A percentile compares a stretch with the other conserved stretches of the same genome.
phyloP scores from a whole-genome alignment of 2,888 invertebrate species.

The Dilophus febrilis region DNA sequence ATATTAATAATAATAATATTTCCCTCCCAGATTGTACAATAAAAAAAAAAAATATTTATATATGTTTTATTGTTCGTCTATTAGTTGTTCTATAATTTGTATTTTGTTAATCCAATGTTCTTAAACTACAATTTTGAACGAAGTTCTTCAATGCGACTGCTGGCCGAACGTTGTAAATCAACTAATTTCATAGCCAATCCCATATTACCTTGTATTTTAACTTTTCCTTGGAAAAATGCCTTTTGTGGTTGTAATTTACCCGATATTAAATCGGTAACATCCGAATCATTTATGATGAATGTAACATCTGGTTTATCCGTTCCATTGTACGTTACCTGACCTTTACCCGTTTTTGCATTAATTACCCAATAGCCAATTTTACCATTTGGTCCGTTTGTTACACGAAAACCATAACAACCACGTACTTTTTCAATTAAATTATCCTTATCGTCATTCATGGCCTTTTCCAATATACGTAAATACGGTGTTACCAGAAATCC shows the following conservation, averaged over 20 bases:
- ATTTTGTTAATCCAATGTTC: too few species aligned
- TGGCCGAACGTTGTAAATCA: constrained; percentile 59
- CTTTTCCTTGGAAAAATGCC: constrained; percentile 90
- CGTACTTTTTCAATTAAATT: constrained; percentile 70
- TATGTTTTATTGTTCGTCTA: too few species aligned
- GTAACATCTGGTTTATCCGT: constrained; percentile 76
- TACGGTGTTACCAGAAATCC: constrained; percentile 66
- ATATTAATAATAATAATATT: too few species aligned
- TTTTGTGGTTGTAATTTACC: constrained; percentile 91
- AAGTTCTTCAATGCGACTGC: constrained; percentile 52
- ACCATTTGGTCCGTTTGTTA: constrained; percentile 62
- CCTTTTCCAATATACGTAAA: constrained; percentile 63
- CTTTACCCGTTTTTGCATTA: constrained; percentile 78
- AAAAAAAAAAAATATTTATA: too few species aligned
- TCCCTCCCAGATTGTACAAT: too few species aligned
- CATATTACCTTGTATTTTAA: constrained; percentile 94
- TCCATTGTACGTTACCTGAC: constrained; percentile 66
- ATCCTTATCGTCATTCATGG: constrained; percentile 64
- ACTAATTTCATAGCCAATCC: constrained; percentile 88
- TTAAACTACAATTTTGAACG: constrained; percentile 56
- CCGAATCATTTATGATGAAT: constrained; percentile 75
- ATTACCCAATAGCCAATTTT: constrained; percentile 74
- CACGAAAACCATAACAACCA: constrained; percentile 79
- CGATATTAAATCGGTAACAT: constrained; percentile 71
- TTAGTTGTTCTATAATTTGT: too few species aligned